Evolutionary conservation across 2,888 invertebrate species (phyloP).

Genomic region (Neuroscelio doddi): DNA sequence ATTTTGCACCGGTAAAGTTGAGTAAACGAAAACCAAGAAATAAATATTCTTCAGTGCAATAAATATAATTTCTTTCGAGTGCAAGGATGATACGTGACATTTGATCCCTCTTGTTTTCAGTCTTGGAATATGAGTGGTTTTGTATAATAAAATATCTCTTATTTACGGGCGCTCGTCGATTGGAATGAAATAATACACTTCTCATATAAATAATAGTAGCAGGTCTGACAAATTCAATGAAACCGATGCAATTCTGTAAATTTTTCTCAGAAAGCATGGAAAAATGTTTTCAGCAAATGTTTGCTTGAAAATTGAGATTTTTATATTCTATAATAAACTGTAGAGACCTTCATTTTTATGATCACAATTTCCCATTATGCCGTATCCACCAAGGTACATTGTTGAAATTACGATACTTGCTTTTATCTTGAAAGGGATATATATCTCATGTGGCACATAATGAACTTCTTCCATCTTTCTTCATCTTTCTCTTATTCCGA

Average conservation of each 20-base stretch:
- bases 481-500: slow-evolving; percentile 14
- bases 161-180: neutral
- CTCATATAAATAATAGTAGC: too few relatives aligned
- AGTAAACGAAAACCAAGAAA: neutral
- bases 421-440: slow-evolving; percentile 21
- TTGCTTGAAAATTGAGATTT: slow-evolving; percentile 12
- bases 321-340: neutral
- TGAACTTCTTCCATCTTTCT: slow-evolving; percentile 31
- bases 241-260: too few relatives aligned
- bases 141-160: slow-evolving; percentile 1
- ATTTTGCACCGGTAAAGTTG: neutral
- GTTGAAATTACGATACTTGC: slow-evolving; percentile 26
- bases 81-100: slow-evolving; percentile 3
- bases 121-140: slow-evolving; percentile 6
- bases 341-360: slow-evolving; percentile 11
- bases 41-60: neutral
- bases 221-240: too few relatives aligned
- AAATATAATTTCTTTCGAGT: neutral
- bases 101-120: slow-evolving; percentile 1
- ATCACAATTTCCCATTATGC: slow-evolving; percentile 24
- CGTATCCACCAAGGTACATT: slow-evolving; percentile 22
- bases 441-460: slow-evolving; percentile 33
- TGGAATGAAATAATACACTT: too few relatives aligned
- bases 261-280: too few relatives aligned
- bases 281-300: neutral